Conservation (phyloP, 2,888 invertebrate genomes). For the Quadriops clusia region DNA sequence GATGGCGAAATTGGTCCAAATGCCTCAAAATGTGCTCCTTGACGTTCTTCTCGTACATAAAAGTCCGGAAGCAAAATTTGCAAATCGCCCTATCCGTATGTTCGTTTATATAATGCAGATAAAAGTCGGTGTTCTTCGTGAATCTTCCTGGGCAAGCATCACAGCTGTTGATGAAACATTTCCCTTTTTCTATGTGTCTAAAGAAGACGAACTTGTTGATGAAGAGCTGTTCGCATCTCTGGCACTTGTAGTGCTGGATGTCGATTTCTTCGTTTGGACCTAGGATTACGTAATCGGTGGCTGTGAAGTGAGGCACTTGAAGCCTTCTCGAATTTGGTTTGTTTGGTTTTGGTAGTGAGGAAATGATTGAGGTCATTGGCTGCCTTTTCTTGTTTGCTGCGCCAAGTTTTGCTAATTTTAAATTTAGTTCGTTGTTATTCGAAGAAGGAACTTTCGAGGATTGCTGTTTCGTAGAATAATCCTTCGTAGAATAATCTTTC, state of each 20-base stretch:
- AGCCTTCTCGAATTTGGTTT: conserved; percentile 26
- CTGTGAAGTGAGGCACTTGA: conserved; percentile 33
- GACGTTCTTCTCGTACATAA: conserved; percentile 36
- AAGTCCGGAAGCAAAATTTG: conserved; percentile 35
- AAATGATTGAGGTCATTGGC: no score
- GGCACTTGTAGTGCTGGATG: conserved; percentile 31
- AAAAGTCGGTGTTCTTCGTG: conserved; percentile 31
- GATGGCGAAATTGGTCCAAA: conserved; percentile 34
- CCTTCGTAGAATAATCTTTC: no score
- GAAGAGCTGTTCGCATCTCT: conserved; percentile 34
- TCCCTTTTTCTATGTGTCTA: conserved; percentile 35
- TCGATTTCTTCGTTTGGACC: conserved; percentile 31
- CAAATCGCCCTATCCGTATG: conserved; percentile 35
- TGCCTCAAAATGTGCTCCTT: conserved; percentile 36
- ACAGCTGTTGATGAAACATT: conserved; percentile 35
- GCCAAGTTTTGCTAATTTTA: conserved; percentile 7
- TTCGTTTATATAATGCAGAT: conserved; percentile 28
- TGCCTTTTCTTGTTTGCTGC: conserved; percentile 7
- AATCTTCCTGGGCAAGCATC: conserved; percentile 32
- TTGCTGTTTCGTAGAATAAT: no score
- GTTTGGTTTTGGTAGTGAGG: conserved; percentile 7
- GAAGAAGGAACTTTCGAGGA: no score
- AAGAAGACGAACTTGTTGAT: conserved; percentile 34
- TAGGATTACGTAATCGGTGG: conserved; percentile 28
- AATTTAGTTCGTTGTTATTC: no score